Evolutionary conservation across 2,888 invertebrate species (phyloP).

Genomic region (Lacanobia oleracea): DNA sequence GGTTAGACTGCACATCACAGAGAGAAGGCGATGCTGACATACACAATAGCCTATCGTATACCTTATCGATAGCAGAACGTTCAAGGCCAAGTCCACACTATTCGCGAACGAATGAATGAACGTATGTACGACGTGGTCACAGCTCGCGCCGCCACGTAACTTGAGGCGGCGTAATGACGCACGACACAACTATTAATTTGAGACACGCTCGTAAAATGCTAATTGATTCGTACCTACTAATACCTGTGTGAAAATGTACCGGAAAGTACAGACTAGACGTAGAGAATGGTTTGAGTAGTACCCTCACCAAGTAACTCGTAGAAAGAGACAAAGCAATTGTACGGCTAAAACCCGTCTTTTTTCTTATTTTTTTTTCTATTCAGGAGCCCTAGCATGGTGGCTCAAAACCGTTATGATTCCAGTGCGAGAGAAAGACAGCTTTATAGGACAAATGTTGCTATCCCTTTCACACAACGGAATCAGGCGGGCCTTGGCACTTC

Average conservation of each 20-base stretch:
- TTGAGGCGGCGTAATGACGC: slow-evolving; percentile 37
- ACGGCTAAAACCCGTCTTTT: background rate
- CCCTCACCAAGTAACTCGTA: background rate
- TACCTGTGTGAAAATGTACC: slow-evolving; percentile 28
- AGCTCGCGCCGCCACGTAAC: slow-evolving; percentile 39
- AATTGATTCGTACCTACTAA: slow-evolving; percentile 34
- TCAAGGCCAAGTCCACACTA: slow-evolving; percentile 12
- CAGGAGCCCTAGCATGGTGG: too few relatives aligned
- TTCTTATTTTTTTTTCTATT: too few relatives aligned
- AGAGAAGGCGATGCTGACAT: too few relatives aligned
- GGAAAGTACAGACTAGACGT: background rate
- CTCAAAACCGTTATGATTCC: too few relatives aligned
- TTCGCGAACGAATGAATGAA: slow-evolving; percentile 25
- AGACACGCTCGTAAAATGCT: slow-evolving; percentile 49
- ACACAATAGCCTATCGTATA: background rate
- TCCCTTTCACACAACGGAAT: too few relatives aligned
- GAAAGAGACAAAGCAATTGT: background rate
- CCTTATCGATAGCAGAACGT: background rate
- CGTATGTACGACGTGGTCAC: slow-evolving; percentile 30
- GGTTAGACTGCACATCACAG: too few relatives aligned
- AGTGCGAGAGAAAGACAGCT: too few relatives aligned
- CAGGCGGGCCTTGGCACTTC: too few relatives aligned
- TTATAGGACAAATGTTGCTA: too few relatives aligned
- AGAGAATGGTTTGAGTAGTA: background rate
- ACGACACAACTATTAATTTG: slow-evolving; percentile 40